Percentiles rank a stretch among this genome's conserved stretches.
These are phyloP conservation scores for Hyalella azteca DNA, from an alignment of 2,888 invertebrate species.

Conservation along the genomic window DNA sequence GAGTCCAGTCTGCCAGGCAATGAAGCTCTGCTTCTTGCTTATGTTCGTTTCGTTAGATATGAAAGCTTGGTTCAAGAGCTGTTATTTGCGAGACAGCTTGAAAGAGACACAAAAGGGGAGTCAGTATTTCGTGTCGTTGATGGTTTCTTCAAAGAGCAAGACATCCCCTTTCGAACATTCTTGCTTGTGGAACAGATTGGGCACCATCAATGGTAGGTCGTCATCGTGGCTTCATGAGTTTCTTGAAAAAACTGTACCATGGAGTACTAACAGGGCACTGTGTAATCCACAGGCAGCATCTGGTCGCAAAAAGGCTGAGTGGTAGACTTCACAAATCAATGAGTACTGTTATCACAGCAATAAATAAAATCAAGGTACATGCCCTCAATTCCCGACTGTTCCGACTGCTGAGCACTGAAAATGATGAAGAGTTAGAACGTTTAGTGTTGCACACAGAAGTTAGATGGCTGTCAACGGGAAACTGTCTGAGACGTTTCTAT, in stretches of 20 bases:
- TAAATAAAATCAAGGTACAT: conserved; percentile 58
- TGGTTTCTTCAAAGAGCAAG: conserved; percentile 47
- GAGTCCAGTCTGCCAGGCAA: conserved; percentile 52
- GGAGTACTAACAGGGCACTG: conserved; percentile 48
- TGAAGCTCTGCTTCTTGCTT: conserved; percentile 45
- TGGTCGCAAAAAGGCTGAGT: conserved; percentile 52
- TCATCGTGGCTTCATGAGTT: conserved; percentile 44
- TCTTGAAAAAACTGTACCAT: conserved; percentile 46
- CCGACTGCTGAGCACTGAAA: conserved; percentile 57
- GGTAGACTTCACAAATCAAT: conserved; percentile 53
- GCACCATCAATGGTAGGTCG: too few relatives aligned
- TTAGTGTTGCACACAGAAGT: too few relatives aligned
- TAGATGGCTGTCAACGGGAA: conserved; percentile 57
- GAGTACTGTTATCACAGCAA: conserved; percentile 54
- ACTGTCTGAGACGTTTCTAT: conserved; percentile 56
- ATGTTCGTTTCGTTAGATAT: conserved; percentile 53
- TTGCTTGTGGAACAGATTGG: conserved; percentile 29
- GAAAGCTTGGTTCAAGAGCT: too few relatives aligned
- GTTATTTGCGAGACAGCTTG: conserved; percentile 44
- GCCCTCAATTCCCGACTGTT: conserved; percentile 59
- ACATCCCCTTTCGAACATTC: conserved; percentile 38
- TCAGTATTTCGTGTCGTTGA: conserved; percentile 44
- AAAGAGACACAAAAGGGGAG: conserved; percentile 52
- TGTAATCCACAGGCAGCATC: too few relatives aligned
- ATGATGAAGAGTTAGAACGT: too few relatives aligned